These are phyloP conservation scores for Urosaurus nigricauda DNA, from an alignment of 2,797 vertebrate genomes.

Conservation along the genomic window DNA sequence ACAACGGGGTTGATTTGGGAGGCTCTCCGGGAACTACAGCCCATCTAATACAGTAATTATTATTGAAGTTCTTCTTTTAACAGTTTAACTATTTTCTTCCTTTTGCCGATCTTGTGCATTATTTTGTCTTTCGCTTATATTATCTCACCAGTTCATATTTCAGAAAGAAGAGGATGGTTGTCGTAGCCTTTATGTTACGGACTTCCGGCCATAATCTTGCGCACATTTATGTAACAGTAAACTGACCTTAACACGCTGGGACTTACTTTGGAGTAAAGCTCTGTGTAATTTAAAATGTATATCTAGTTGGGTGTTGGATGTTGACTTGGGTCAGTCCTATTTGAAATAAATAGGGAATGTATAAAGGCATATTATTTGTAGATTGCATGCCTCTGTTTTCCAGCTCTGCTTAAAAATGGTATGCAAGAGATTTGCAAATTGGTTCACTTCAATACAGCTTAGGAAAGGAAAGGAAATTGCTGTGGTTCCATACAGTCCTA, in stretches of 20 bases:
- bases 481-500: neutral
- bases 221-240: neutral
- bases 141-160: neutral
- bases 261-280: neutral
- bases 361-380: neutral
- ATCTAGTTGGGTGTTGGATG: neutral
- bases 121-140: neutral
- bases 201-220: neutral
- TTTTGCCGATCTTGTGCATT: neutral
- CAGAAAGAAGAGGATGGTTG: neutral
- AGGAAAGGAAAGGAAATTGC: neutral
- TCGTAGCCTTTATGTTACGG: neutral
- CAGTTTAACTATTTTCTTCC: neutral
- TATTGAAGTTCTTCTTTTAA: constrained; percentile 8
- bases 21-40: constrained; percentile 2
- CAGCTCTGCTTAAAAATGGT: neutral
- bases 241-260: neutral
- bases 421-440: neutral
- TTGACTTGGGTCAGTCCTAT: neutral
- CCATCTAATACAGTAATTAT: constrained; percentile 10
- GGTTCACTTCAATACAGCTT: neutral
- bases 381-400: neutral
- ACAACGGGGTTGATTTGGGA: neutral
- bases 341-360: neutral
- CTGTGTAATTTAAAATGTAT: neutral